A percentile compares a stretch with the other conserved stretches of the same genome.
phyloP scores from a whole-genome alignment of 2,888 invertebrate genomes.

The Volucella zonaria region DNA sequence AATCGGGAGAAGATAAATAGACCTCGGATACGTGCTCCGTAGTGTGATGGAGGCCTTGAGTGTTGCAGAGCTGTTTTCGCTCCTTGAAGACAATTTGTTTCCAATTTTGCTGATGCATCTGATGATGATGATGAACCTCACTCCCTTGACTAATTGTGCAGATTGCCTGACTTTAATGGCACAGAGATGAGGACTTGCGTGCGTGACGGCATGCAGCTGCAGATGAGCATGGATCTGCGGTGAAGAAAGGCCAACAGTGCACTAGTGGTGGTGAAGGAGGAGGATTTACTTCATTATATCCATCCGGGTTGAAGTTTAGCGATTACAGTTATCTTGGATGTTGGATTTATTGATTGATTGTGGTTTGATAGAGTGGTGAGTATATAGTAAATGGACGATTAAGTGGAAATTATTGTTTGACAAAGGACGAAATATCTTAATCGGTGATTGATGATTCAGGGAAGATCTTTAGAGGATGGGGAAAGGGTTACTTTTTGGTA shows the following conservation, averaged over 20 bases:
- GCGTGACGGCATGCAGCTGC: constrained; percentile 62
- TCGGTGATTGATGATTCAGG: constrained; percentile 17
- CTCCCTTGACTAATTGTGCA: constrained; percentile 61
- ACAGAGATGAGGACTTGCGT: constrained; percentile 38
- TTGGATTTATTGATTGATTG: constrained; percentile 68
- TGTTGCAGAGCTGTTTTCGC: not conserved
- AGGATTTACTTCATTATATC: constrained; percentile 17
- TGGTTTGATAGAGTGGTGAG: constrained; percentile 46
- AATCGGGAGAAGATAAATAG: constrained; percentile 66
- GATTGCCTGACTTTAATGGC: constrained; percentile 38
- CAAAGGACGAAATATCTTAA: constrained; percentile 28
- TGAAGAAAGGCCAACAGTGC: constrained; percentile 49
- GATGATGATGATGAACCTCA: constrained; percentile 58
- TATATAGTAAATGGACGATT: constrained; percentile 61
- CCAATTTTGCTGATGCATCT: constrained; percentile 54
- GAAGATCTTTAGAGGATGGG: not conserved
- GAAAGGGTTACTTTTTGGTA: not conserved
- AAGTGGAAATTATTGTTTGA: constrained; percentile 68
- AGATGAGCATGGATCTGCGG: constrained; percentile 37
- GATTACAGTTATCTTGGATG: constrained; percentile 69
- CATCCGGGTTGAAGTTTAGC: constrained; percentile 53
- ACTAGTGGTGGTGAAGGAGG: constrained; percentile 3
- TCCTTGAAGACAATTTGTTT: constrained; percentile 46
- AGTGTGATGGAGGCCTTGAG: constrained; percentile 52
- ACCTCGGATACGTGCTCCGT: constrained; percentile 48